Evolutionary conservation across 1,140 invertebrate genomes (phyloP).

Genomic region (Catajapyx aquilonaris): DNA sequence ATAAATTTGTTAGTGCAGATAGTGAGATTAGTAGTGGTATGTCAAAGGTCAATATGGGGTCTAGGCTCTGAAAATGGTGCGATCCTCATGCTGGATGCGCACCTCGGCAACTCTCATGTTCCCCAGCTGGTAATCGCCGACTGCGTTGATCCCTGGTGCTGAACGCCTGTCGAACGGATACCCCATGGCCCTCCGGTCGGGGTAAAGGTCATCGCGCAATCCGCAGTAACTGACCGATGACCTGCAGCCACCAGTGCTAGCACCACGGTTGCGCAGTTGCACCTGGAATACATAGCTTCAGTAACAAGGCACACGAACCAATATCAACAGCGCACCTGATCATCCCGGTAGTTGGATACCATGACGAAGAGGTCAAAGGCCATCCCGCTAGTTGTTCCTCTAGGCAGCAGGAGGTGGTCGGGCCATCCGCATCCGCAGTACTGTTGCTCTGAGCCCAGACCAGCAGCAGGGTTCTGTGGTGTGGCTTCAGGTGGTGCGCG

Average conservation of each 20-base stretch:
- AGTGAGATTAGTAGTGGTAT: too few relatives aligned
- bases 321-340: slow-evolving; percentile 25
- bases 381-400: slow-evolving; percentile 42
- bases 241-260: too few relatives aligned
- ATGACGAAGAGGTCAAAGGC: slow-evolving; percentile 53
- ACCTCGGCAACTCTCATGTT: slow-evolving; percentile 9
- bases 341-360: slow-evolving; percentile 49
- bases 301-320: too few relatives aligned
- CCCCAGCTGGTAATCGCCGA: slow-evolving; percentile 6
- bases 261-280: too few relatives aligned
- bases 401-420: slow-evolving; percentile 58
- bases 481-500: background rate
- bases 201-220: too few relatives aligned
- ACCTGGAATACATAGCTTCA: too few relatives aligned
- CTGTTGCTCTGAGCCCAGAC: slow-evolving; percentile 14
- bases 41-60: too few relatives aligned
- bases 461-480: background rate
- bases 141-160: background rate
- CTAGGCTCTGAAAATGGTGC: too few relatives aligned
- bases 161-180: slow-evolving; percentile 15
- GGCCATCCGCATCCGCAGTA: slow-evolving; percentile 78
- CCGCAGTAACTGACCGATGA: too few relatives aligned
- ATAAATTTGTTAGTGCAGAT: too few relatives aligned
- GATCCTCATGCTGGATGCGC: too few relatives aligned
- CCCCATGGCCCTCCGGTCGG: slow-evolving; percentile 25